These are phyloP conservation scores for Drosophila arizonae DNA, from an alignment of 1,140 invertebrate species.

Conservation along the genomic window DNA sequence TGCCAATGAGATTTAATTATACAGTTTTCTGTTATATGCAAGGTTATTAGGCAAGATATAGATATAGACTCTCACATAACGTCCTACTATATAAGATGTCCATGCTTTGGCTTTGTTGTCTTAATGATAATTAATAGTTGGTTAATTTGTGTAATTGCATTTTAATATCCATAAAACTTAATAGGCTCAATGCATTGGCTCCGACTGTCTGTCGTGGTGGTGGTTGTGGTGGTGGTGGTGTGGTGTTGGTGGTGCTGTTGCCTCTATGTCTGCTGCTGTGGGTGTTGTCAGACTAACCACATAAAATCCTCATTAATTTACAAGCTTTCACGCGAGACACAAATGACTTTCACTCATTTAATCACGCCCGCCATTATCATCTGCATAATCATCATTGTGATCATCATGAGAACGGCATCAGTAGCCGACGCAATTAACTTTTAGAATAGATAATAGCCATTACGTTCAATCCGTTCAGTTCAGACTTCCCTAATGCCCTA, in stretches of 20 bases:
- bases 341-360: conserved; percentile 67
- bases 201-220: neutral
- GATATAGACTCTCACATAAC: no score
- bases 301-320: conserved; percentile 65
- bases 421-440: conserved; percentile 11
- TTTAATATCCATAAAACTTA: conserved; percentile 30
- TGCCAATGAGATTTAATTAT: no score
- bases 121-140: conserved; percentile 41
- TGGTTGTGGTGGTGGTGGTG: neutral
- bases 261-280: conserved; percentile 16
- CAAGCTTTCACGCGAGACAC: conserved; percentile 57
- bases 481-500: conserved; percentile 23
- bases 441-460: conserved; percentile 33
- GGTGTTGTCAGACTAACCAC: conserved; percentile 54
- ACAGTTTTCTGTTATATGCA: no score
- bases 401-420: conserved; percentile 17
- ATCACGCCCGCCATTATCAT: conserved; percentile 35
- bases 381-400: conserved; percentile 31
- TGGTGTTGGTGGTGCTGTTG: neutral
- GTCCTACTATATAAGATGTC: neutral
- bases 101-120: conserved; percentile 1
- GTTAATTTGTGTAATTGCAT: conserved; percentile 38
- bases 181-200: conserved; percentile 26
- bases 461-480: neutral
- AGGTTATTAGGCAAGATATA: no score